Conservation (phyloP, 2,888 invertebrate species). For the Margaritifera margaritifera region DNA sequence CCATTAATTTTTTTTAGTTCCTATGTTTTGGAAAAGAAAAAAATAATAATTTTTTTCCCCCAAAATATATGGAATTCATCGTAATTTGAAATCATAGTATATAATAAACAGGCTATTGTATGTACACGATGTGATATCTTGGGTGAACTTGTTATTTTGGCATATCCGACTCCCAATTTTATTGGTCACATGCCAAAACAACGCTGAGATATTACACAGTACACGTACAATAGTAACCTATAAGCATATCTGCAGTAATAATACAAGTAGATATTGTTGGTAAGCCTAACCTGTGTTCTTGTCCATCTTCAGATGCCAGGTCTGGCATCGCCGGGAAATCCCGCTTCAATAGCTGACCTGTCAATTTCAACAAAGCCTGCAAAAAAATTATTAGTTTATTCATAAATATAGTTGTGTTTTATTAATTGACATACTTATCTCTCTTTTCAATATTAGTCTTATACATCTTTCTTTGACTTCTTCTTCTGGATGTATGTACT, state of each 20-base stretch:
- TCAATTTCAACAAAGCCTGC: conserved; percentile 90
- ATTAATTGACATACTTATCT: background rate
- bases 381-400: conserved; percentile 51
- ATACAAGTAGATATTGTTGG: conserved; percentile 2
- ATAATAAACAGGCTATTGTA: too few relatives aligned
- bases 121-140: too few relatives aligned
- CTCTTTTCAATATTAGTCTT: background rate
- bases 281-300: conserved; percentile 58
- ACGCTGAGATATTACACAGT: too few relatives aligned
- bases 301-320: conserved; percentile 55
- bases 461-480: background rate
- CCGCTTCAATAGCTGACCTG: conserved; percentile 92
- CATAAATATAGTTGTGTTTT: background rate
- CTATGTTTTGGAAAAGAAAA: too few relatives aligned
- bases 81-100: too few relatives aligned
- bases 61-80: too few relatives aligned
- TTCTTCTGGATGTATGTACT: background rate
- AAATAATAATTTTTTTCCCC: too few relatives aligned
- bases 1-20: too few relatives aligned
- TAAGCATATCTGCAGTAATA: background rate
- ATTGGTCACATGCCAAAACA: too few relatives aligned
- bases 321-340: conserved; percentile 73
- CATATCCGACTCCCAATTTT: too few relatives aligned
- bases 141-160: too few relatives aligned
- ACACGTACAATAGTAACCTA: too few relatives aligned